These are phyloP conservation scores for Melanitta fusca DNA, from an alignment of 2,797 vertebrate genomes.

Conservation along the genomic window DNA sequence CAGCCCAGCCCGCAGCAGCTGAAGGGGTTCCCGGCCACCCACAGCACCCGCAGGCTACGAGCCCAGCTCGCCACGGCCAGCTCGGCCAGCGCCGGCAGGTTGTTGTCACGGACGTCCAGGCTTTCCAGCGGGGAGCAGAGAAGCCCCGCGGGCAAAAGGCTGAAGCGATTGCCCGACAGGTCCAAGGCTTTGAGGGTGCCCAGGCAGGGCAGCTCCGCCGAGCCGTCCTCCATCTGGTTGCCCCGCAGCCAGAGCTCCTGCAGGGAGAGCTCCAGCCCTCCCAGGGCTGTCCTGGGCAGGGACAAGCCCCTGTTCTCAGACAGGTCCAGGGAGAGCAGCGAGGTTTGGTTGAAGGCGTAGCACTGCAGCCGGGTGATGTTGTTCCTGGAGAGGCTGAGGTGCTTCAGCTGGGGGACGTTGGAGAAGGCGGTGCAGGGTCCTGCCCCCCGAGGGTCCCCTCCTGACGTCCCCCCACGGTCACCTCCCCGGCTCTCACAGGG, in stretches of 20 bases:
- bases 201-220: slow-evolving; percentile 46
- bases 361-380: slow-evolving; percentile 43
- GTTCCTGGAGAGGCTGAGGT: slow-evolving; percentile 56
- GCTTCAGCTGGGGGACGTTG: background rate
- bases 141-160: background rate
- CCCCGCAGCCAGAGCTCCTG: slow-evolving; percentile 58
- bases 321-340: slow-evolving; percentile 59
- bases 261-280: slow-evolving; percentile 44
- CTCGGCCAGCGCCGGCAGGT: background rate
- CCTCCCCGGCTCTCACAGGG: background rate
- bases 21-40: slow-evolving; percentile 60
- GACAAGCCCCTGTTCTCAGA: slow-evolving; percentile 48
- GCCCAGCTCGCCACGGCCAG: background rate
- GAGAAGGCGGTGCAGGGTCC: slow-evolving; percentile 59
- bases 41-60: slow-evolving; percentile 7
- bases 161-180: slow-evolving; percentile 24
- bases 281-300: background rate
- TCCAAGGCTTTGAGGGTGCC: slow-evolving; percentile 18
- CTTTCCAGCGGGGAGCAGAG: slow-evolving; percentile 9
- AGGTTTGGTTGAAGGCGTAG: slow-evolving; percentile 1
- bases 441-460: accelerated
- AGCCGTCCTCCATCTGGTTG: slow-evolving; percentile 36
- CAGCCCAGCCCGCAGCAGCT: slow-evolving; percentile 63
- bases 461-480: background rate
- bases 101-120: slow-evolving; percentile 36